Percentiles rank a stretch among this genome's conserved stretches.
phyloP scores from a whole-genome alignment of 2,888 invertebrate genomes.

The Machimus atricapillus region DNA sequence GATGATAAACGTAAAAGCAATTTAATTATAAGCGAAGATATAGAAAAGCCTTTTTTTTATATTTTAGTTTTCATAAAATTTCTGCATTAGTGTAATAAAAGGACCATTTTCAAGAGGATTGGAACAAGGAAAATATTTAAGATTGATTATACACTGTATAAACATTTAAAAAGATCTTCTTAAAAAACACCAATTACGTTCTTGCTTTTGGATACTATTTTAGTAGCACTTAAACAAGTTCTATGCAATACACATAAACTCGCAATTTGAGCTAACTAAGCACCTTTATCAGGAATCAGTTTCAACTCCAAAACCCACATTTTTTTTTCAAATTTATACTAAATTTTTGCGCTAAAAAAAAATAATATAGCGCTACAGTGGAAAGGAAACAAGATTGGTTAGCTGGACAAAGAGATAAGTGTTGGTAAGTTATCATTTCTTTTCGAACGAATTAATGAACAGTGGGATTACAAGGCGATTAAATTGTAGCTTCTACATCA shows the following conservation, averaged over 20 bases:
- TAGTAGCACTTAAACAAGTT: no score
- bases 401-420: background rate
- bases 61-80: background rate
- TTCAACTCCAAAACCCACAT: background rate
- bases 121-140: background rate
- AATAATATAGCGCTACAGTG: no score
- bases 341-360: no score
- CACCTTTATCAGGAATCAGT: background rate
- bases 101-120: background rate
- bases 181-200: background rate
- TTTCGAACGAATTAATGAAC: background rate
- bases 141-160: background rate
- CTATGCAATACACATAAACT: no score
- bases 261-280: no score
- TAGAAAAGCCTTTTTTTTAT: background rate
- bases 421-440: background rate
- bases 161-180: background rate
- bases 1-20: conserved; percentile 34
- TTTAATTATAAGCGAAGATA: conserved; percentile 12
- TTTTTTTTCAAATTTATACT: no score
- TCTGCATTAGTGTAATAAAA: background rate
- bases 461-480: background rate
- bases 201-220: background rate
- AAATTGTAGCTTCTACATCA: background rate
- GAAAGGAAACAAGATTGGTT: no score